A percentile compares a stretch with the other conserved stretches of the same genome.
Conservation (phyloP, 2,888 invertebrate genomes). For the Noctuana brunneofusca region DNA sequence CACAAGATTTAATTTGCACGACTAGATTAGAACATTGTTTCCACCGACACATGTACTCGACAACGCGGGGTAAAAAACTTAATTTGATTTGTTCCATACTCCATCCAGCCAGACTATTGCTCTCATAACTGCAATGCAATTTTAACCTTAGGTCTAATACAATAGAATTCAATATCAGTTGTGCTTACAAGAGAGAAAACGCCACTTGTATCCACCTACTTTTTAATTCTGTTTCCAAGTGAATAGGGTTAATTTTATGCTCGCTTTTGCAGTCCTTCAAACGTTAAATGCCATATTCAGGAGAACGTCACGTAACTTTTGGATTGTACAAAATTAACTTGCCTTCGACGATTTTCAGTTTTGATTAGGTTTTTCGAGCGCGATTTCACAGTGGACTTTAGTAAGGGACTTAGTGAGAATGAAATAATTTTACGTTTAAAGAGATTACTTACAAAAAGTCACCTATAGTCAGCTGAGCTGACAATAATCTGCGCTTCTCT, state of each 20-base stretch:
- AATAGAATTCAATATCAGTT: background rate
- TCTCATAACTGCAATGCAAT: background rate
- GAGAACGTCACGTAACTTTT: slow-evolving; percentile 23
- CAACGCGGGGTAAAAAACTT: slow-evolving; percentile 52
- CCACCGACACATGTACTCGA: slow-evolving; percentile 52
- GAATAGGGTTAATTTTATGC: slow-evolving; percentile 39
- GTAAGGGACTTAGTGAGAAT: no score
- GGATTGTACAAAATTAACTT: slow-evolving; percentile 5
- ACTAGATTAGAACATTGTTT: slow-evolving; percentile 49
- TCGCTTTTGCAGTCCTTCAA: slow-evolving; percentile 27
- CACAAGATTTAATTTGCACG: slow-evolving; percentile 32
- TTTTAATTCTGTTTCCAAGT: slow-evolving; percentile 38
- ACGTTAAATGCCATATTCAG: slow-evolving; percentile 27
- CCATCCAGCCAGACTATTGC: slow-evolving; percentile 4
- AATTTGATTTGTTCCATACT: slow-evolving; percentile 50
- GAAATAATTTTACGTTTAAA: no score
- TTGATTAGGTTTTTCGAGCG: background rate
- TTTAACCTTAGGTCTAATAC: background rate
- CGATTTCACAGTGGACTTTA: background rate
- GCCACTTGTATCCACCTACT: slow-evolving; percentile 20
- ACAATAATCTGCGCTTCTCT: no score
- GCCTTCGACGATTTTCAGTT: background rate
- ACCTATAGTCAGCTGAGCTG: no score
- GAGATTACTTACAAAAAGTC: no score
- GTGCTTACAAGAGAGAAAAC: background rate